Percentiles rank a stretch among this genome's conserved stretches.
These are phyloP conservation scores for Eulithis prunata DNA, from an alignment of 2,888 invertebrate genomes.

Conservation along the genomic window DNA sequence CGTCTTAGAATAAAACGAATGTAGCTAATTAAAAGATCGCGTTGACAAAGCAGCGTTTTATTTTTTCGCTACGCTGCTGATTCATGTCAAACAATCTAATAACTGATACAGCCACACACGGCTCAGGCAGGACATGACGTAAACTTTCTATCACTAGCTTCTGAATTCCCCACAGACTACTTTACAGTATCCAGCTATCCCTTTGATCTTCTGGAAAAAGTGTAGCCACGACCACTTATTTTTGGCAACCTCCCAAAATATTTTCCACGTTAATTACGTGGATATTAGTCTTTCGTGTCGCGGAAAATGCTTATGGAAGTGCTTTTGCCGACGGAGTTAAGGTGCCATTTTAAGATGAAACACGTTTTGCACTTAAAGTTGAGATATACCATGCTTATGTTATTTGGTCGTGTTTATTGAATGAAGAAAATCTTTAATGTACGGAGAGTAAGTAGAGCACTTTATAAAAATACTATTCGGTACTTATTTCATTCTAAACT, in stretches of 20 bases:
- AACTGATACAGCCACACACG: too few relatives aligned
- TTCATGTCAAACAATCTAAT: too few relatives aligned
- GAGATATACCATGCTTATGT: too few relatives aligned
- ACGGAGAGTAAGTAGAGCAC: too few relatives aligned
- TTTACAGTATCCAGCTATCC: conserved; percentile 15
- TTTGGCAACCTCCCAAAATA: conserved; percentile 39
- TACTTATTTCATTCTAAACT: too few relatives aligned
- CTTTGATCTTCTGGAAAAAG: conserved; percentile 37
- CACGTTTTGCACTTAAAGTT: neutral
- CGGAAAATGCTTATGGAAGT: conserved; percentile 36
- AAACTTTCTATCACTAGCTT: conserved; percentile 7
- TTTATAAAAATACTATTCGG: too few relatives aligned
- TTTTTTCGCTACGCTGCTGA: too few relatives aligned
- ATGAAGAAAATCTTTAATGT: too few relatives aligned
- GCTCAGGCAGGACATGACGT: conserved; percentile 1
- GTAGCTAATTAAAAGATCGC: too few relatives aligned
- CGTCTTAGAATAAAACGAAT: too few relatives aligned
- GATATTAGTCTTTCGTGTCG: conserved; percentile 39
- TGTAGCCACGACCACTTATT: conserved; percentile 32
- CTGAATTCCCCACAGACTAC: conserved; percentile 15
- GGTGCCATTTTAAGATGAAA: conserved; percentile 4
- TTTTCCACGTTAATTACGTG: conserved; percentile 40
- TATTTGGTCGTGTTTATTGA: too few relatives aligned
- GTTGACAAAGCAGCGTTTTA: too few relatives aligned
- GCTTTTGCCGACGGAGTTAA: conserved; percentile 14